phyloP scores from a whole-genome alignment of 2,113 vertebrate species.

The Zootoca vivipara region DNA sequence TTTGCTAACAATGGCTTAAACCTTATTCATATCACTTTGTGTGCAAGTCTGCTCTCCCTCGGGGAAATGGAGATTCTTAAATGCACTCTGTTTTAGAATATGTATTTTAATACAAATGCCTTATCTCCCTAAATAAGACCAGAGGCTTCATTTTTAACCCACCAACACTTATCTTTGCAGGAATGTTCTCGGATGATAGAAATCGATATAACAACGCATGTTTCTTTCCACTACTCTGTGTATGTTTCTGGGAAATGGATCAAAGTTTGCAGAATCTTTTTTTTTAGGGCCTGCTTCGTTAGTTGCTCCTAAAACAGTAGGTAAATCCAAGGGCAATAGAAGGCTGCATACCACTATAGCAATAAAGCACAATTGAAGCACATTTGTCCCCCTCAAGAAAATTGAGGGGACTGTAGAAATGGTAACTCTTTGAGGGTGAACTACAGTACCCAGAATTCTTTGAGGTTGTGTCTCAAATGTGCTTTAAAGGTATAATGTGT shows the following conservation, averaged over 20 bases:
- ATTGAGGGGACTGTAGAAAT: neutral
- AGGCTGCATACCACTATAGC: neutral
- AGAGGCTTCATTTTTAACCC: neutral
- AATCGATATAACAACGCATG: neutral
- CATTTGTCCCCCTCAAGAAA: too few species aligned
- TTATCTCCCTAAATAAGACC: neutral
- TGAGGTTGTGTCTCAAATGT: neutral
- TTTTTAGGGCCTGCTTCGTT: neutral
- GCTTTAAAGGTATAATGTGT: neutral
- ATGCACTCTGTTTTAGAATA: constrained; percentile 4
- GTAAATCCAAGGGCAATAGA: neutral
- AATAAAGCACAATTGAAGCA: too few species aligned
- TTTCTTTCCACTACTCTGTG: neutral
- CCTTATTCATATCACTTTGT: constrained; percentile 30
- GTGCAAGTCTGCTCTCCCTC: neutral
- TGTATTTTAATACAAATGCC: constrained; percentile 1
- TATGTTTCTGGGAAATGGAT: neutral
- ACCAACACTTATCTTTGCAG: neutral
- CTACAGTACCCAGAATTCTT: too few species aligned
- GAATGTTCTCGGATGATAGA: neutral
- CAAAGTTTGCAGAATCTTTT: neutral
- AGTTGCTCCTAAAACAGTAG: neutral
- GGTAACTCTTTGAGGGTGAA: too few species aligned
- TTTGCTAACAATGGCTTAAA: constrained; percentile 46
- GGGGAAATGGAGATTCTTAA: constrained; percentile 19